Percentiles rank a stretch among this genome's conserved stretches.
Evolutionary conservation across 1,140 invertebrate species (phyloP).

Genomic region (Diploscapter pachys): DNA sequence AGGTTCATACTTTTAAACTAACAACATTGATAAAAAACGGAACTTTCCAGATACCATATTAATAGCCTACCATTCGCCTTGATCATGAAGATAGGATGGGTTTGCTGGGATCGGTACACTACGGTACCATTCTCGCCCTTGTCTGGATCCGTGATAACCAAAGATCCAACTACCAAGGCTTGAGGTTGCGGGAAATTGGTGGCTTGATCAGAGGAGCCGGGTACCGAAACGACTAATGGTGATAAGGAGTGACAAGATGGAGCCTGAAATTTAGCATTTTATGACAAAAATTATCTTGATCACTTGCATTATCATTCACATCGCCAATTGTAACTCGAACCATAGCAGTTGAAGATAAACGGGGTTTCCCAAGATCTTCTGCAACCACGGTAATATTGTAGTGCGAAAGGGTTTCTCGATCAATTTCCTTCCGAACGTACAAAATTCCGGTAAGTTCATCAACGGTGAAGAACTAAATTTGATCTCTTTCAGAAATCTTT

Average conservation of each 20-base stretch:
- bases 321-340: conserved; percentile 76
- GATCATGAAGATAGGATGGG: conserved; percentile 60
- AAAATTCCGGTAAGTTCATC: conserved; percentile 59
- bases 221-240: conserved; percentile 23
- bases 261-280: background rate
- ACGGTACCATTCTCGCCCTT: conserved; percentile 62
- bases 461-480: conserved; percentile 52
- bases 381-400: conserved; percentile 60
- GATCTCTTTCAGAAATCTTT: conserved; percentile 17
- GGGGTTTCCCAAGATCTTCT: conserved; percentile 60
- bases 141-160: conserved; percentile 62
- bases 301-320: conserved; percentile 75
- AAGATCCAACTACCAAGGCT: conserved; percentile 41
- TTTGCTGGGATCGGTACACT: conserved; percentile 59
- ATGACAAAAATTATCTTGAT: no score
- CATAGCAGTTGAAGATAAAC: conserved; percentile 68
- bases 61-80: conserved; percentile 39
- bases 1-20: no score
- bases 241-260: conserved; percentile 66
- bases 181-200: background rate
- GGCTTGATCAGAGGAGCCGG: no score
- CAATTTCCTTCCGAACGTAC: conserved; percentile 53
- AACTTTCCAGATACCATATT: no score
- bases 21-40: no score
- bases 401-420: conserved; percentile 58